phyloP scores from a whole-genome alignment of 2,113 vertebrate genomes.

The Eubucco bourcierii region DNA sequence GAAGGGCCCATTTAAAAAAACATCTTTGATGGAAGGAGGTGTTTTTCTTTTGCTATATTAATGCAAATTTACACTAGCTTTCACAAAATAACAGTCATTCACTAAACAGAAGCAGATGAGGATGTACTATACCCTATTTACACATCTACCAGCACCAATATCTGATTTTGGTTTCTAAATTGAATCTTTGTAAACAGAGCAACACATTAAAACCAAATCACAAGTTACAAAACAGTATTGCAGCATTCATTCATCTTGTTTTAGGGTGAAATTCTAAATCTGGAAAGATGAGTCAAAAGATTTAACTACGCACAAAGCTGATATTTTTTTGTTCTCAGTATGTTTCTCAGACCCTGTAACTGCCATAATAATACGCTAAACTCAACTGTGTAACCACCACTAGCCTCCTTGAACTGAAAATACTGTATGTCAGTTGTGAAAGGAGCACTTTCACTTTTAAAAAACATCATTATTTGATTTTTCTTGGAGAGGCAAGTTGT shows the following conservation, averaged over 20 bases:
- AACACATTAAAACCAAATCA: background rate
- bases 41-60: background rate
- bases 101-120: background rate
- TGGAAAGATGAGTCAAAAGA: background rate
- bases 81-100: background rate
- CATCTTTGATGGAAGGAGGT: fast-evolving
- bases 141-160: fast-evolving
- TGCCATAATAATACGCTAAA: background rate
- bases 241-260: background rate
- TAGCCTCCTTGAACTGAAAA: background rate
- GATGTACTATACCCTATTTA: background rate
- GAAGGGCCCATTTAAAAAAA: background rate
- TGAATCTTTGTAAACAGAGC: background rate
- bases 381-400: background rate
- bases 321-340: background rate
- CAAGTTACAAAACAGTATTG: background rate
- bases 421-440: background rate
- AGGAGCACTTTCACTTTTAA: background rate
- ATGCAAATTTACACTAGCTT: background rate
- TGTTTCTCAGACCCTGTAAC: background rate
- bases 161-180: background rate
- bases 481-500: background rate
- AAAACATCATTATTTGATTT: background rate
- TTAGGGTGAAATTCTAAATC: background rate
- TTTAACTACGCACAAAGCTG: background rate